Percentiles rank a stretch among this genome's conserved stretches.
These are phyloP conservation scores for Periparus ater DNA, from an alignment of 2,797 vertebrate species.

Conservation along the genomic window DNA sequence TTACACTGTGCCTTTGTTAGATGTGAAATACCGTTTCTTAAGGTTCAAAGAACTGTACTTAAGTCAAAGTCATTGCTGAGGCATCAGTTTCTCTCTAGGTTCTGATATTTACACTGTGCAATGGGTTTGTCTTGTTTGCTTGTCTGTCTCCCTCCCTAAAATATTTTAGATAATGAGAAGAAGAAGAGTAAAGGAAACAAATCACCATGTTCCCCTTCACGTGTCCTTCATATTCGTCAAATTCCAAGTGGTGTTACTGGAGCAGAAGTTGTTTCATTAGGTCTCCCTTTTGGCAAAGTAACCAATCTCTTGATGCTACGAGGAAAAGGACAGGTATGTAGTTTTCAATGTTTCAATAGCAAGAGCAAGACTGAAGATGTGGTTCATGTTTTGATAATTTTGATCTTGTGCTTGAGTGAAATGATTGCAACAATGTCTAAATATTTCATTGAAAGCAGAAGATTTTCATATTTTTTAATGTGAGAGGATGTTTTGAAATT, in stretches of 20 bases:
- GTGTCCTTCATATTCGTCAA: slow-evolving; percentile 88
- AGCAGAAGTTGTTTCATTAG: slow-evolving; percentile 87
- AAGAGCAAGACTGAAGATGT: not conserved
- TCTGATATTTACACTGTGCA: not conserved
- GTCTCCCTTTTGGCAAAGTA: slow-evolving; percentile 90
- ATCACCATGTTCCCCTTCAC: slow-evolving; percentile 78
- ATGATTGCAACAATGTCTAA: not conserved
- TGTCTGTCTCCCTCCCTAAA: not conserved
- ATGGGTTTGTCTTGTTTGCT: not conserved
- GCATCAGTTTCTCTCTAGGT: not conserved
- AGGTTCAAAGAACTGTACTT: not conserved
- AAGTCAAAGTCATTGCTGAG: not conserved
- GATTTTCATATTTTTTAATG: not conserved
- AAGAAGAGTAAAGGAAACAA: slow-evolving; percentile 82
- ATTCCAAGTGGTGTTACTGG: slow-evolving; percentile 85
- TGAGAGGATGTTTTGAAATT: not conserved
- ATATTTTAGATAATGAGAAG: slow-evolving; percentile 83
- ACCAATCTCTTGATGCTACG: slow-evolving; percentile 88
- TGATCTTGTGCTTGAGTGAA: not conserved
- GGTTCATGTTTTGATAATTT: not conserved
- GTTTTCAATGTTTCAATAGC: not conserved
- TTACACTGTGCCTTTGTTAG: not conserved
- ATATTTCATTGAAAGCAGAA: not conserved
- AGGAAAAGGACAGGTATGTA: slow-evolving; percentile 85
- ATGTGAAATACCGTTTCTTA: not conserved